phyloP scores from a whole-genome alignment of 2,797 vertebrate genomes.

The Crypturellus tataupa region DNA sequence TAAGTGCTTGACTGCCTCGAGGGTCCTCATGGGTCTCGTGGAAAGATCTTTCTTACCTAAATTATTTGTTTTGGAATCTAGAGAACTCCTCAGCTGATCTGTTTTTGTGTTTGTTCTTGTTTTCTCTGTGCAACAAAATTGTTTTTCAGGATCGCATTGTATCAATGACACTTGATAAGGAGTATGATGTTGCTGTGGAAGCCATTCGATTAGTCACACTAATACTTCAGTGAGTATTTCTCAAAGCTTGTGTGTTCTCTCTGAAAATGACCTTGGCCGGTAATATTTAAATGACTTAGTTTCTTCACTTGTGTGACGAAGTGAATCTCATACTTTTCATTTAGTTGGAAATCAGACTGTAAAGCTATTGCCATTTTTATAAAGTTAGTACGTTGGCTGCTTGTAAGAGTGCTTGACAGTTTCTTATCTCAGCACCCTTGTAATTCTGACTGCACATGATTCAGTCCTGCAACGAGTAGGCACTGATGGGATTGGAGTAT shows the following conservation, averaged over 20 bases:
- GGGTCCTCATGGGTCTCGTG: not conserved
- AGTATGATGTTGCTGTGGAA: slow-evolving; percentile 98
- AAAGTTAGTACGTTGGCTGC: not conserved
- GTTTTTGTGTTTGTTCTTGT: not conserved
- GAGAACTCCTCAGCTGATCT: not conserved
- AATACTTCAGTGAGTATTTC: slow-evolving; percentile 94
- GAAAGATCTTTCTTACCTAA: not conserved
- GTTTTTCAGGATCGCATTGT: slow-evolving; percentile 93
- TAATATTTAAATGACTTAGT: not conserved
- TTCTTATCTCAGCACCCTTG: not conserved
- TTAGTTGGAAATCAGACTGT: not conserved
- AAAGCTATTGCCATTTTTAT: not conserved
- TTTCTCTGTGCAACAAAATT: not conserved
- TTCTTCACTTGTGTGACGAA: not conserved
- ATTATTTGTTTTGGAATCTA: not conserved
- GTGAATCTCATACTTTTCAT: not conserved
- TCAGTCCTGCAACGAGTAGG: not conserved
- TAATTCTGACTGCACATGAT: not conserved
- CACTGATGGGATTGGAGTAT: not conserved
- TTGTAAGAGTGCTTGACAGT: not conserved
- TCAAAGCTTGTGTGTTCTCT: not conserved
- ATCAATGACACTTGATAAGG: slow-evolving; percentile 99
- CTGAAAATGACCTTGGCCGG: not conserved
- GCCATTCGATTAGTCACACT: slow-evolving; percentile 97
- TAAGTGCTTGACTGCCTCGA: rapidly evolving